Percentiles rank a stretch among this genome's conserved stretches.
Evolutionary conservation across 1,140 invertebrate genomes (phyloP).

Genomic region (silkworm (Bombyx mori)): ASM3026992v2 NC_085127.1:6797001-6797500

Average conservation of each 20-base stretch:
- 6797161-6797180: constrained; percentile 39
- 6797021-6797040: constrained; percentile 20
- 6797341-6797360: no score
- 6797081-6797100: constrained; percentile 23
- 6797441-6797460: constrained; percentile 29
- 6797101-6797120: constrained; percentile 37
- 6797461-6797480: constrained; percentile 74
- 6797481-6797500: constrained; percentile 76
- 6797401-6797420: constrained; percentile 32
- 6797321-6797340: no score
- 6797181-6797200: no score
- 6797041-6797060: constrained; percentile 31
- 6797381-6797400: constrained; percentile 13
- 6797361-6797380: no score
- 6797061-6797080: constrained; percentile 29
- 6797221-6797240: no score
- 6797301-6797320: no score
- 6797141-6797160: constrained; percentile 51
- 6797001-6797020: constrained; percentile 27
- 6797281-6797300: no score
- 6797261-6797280: no score
- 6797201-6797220: no score
- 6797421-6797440: constrained; percentile 58
- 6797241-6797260: no score
- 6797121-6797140: constrained; percentile 5